Evolutionary conservation across 2,113 vertebrate genomes (phyloP).

Genomic region (Gopherus evgoodei): DNA sequence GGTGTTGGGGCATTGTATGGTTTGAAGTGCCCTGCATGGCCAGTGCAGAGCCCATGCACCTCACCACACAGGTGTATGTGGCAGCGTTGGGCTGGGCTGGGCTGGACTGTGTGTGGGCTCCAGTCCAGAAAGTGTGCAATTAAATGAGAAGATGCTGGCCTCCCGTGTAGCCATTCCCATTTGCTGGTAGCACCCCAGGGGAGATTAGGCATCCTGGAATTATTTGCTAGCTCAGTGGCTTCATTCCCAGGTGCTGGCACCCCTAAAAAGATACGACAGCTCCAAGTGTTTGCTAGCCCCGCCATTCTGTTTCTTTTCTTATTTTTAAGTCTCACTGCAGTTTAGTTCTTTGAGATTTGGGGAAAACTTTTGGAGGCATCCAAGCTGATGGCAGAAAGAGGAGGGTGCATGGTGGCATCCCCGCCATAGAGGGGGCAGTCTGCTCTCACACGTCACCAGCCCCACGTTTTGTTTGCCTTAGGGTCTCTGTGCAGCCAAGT

Average conservation of each 20-base stretch:
- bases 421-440: neutral
- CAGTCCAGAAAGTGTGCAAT: neutral
- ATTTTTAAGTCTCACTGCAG: neutral
- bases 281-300: neutral
- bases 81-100: no score
- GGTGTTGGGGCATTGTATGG: neutral
- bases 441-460: neutral
- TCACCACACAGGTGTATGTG: neutral
- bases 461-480: accelerated
- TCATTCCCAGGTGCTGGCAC: neutral
- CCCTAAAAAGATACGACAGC: neutral
- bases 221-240: neutral
- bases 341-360: neutral
- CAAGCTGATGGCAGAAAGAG: neutral
- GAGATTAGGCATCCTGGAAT: neutral
- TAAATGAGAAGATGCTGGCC: neutral
- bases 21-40: neutral
- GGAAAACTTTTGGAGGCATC: neutral
- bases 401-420: neutral
- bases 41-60: neutral
- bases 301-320: neutral
- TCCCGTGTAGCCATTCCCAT: neutral
- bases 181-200: neutral
- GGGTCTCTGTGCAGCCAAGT: accelerated
- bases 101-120: neutral